A percentile compares a stretch with the other conserved stretches of the same genome.
These are phyloP conservation scores for Monoplex corrugatus DNA, from an alignment of 2,888 invertebrate species.

Conservation along the genomic window DNA sequence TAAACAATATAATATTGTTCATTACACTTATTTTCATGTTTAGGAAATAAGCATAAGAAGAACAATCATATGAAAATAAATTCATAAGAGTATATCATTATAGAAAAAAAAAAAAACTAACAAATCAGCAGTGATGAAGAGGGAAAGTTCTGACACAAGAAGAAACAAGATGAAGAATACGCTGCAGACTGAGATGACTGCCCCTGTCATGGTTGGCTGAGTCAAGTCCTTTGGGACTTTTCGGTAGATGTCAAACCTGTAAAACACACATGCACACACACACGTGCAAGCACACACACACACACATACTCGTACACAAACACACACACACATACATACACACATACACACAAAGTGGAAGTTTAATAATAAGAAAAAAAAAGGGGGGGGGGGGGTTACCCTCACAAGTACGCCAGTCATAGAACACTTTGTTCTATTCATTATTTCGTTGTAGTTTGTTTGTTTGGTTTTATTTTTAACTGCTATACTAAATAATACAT, in stretches of 20 bases:
- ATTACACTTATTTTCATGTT: too few relatives aligned
- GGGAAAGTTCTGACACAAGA: constrained; percentile 83
- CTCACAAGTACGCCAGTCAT: too few relatives aligned
- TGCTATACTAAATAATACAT: too few relatives aligned
- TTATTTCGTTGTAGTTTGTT: neutral
- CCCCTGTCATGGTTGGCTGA: constrained; percentile 84
- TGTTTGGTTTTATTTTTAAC: neutral
- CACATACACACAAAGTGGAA: too few relatives aligned
- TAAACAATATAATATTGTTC: too few relatives aligned
- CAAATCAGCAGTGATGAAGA: constrained; percentile 83
- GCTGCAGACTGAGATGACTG: constrained; percentile 83
- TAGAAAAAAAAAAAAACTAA: too few relatives aligned
- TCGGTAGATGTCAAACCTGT: constrained; percentile 85
- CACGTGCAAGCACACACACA: neutral
- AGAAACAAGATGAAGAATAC: constrained; percentile 83
- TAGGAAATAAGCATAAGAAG: too few relatives aligned
- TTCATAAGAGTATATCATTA: too few relatives aligned
- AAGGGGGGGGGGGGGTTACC: too few relatives aligned
- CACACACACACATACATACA: neutral
- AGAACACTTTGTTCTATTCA: too few relatives aligned
- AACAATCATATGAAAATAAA: too few relatives aligned
- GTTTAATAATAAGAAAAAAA: too few relatives aligned
- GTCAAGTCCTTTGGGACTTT: constrained; percentile 85
- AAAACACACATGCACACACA: constrained; percentile 50
- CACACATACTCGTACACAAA: neutral